Evolutionary conservation across 2,888 invertebrate species (phyloP), one percentile per base, ranked within the genome.

Genomic region (Harpagoxenus sublaevis): DNA sequence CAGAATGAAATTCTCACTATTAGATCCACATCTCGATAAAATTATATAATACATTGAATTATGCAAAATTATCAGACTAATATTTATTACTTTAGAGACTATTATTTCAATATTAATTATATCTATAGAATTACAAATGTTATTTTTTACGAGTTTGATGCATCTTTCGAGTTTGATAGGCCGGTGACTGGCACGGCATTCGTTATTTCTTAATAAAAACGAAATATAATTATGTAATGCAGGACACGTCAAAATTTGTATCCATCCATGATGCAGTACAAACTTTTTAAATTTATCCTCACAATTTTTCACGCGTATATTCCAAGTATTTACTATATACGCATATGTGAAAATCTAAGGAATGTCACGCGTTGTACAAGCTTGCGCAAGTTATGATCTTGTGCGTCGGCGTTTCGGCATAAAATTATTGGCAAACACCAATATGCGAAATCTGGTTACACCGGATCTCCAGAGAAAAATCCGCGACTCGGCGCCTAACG

Each of bases 361-460:
- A 42, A 23, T 9, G 39, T n/a, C 39, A 55, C 42, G 15, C 3
- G 15, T 28, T 42, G 3, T 31, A 60, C 31, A 60, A 60, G 28
- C 2, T 62, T 18, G 18, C 15, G 6, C 35, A 35, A 62, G 3
- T 42, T 42, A 4, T 15, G 23, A 23, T 65, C 23, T 42, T n/a
- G 12, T 12, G 31, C n/a, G n/a, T 48, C 23, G 4, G 6, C 15
- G 18, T 45, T 73, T 73, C 9, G 18, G 9, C n/a, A 74, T 35
- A 74, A 45, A 15, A 23, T 77, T 18, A 55, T n/a, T 55, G 18
- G 10, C 18, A 10, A 8, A 74, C 10, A 42, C 3, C 4, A 23
- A 60, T 23, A 60, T 48, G 48, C 53, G 8, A 68, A 57, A 70
- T 28, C 45, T 48, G 57, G n/a, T 60, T 35, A 60, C 31, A 51